These are phyloP conservation scores for Rotaria macrura DNA, from an alignment of 2,888 invertebrate genomes.

Conservation along the genomic window DNA sequence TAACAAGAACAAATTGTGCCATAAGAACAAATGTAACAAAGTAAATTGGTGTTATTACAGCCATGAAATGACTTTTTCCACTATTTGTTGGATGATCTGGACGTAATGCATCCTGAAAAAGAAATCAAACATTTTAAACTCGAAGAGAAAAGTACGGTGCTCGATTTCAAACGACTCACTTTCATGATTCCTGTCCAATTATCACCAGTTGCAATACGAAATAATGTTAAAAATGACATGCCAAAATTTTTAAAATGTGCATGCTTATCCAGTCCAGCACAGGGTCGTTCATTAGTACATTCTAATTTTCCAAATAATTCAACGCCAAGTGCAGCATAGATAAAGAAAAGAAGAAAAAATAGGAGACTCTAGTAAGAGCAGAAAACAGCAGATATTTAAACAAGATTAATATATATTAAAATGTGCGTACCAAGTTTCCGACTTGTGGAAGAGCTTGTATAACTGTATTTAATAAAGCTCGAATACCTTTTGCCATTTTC, in stretches of 20 bases:
- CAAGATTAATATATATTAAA: too few relatives aligned
- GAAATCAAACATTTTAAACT: not conserved
- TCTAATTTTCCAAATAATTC: slow-evolving; percentile 83
- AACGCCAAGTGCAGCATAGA: slow-evolving; percentile 96
- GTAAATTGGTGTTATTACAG: slow-evolving; percentile 95
- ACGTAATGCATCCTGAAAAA: not conserved
- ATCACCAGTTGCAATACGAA: slow-evolving; percentile 96
- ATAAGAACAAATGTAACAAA: slow-evolving; percentile 98
- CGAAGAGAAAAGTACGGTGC: too few relatives aligned
- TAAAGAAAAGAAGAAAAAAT: slow-evolving; percentile 96
- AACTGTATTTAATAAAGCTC: slow-evolving; percentile 91
- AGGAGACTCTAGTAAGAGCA: slow-evolving; percentile 62
- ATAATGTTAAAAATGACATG: slow-evolving; percentile 96
- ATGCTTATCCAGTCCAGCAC: slow-evolving; percentile 92
- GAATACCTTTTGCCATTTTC: slow-evolving; percentile 98
- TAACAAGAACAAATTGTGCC: slow-evolving; percentile 98
- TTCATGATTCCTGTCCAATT: slow-evolving; percentile 99
- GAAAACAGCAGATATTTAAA: not conserved
- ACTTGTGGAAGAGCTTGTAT: slow-evolving; percentile 99
- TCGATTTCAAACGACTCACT: slow-evolving; percentile 34
- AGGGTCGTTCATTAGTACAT: slow-evolving; percentile 62
- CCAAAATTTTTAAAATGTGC: slow-evolving; percentile 93
- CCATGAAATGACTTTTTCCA: slow-evolving; percentile 67
- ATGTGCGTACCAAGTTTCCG: slow-evolving; percentile 64
- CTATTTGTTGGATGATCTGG: not conserved